phyloP scores from a whole-genome alignment of 2,113 vertebrate species.

The Damaliscus lunatus region DNA sequence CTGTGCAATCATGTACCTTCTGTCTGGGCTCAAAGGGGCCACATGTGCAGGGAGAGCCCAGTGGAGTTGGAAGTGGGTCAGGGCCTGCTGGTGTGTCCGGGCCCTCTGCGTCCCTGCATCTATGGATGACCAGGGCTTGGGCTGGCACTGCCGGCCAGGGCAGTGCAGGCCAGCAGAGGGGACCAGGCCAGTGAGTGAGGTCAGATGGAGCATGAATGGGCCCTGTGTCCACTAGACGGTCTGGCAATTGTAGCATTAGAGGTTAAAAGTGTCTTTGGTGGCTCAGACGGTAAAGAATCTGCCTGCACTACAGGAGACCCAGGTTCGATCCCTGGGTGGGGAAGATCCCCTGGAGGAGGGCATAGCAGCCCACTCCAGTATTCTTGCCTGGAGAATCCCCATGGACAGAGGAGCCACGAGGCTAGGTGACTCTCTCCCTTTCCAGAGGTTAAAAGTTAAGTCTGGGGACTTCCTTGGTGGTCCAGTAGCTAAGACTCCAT shows the following conservation, averaged over 20 bases:
- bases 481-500: neutral
- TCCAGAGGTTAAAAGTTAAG: neutral
- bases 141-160: neutral
- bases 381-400: neutral
- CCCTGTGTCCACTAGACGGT: too few relatives aligned
- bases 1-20: neutral
- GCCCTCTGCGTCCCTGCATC: neutral
- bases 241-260: neutral
- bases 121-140: neutral
- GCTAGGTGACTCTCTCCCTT: neutral
- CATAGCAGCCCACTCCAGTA: neutral
- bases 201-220: fast-evolving
- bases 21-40: neutral
- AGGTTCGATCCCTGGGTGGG: neutral
- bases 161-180: neutral
- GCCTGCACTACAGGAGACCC: neutral
- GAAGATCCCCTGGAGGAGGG: neutral
- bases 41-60: neutral
- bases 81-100: neutral
- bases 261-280: neutral
- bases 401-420: neutral
- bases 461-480: neutral
- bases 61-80: neutral
- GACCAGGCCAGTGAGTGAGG: neutral
- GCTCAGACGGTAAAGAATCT: neutral